phyloP scores from a whole-genome alignment of 92 coral and sea anemone genomes.

The Pocillopora grandis region DNA sequence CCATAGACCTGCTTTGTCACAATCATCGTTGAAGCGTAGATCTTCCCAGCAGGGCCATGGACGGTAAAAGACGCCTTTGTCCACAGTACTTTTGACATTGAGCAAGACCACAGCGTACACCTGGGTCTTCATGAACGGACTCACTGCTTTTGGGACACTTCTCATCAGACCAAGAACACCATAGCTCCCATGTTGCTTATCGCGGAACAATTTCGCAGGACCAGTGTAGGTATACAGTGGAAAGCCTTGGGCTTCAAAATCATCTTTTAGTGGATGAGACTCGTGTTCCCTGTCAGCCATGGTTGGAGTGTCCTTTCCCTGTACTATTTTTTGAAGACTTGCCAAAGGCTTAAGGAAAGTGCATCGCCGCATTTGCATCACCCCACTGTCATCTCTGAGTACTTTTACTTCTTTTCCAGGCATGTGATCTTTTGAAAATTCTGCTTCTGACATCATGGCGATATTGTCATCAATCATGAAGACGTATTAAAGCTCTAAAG shows the following conservation, averaged over 20 bases:
- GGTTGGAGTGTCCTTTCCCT: slow-evolving; percentile 30
- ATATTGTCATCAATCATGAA: slow-evolving; percentile 54
- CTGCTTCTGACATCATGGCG: slow-evolving; percentile 53
- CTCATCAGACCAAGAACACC: slow-evolving; percentile 48
- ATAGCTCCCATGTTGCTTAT: slow-evolving; percentile 34
- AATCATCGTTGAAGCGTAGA: slow-evolving; percentile 63
- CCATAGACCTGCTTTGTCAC: slow-evolving; percentile 57
- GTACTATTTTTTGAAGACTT: slow-evolving; percentile 34
- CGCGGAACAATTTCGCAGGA: slow-evolving; percentile 36
- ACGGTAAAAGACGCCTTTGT: slow-evolving; percentile 45
- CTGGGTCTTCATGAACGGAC: slow-evolving; percentile 43
- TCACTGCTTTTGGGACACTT: slow-evolving; percentile 32
- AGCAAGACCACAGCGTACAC: slow-evolving; percentile 53
- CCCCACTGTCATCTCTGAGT: slow-evolving; percentile 41
- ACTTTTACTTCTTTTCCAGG: background rate
- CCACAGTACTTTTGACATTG: slow-evolving; percentile 51
- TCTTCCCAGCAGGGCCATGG: slow-evolving; percentile 71
- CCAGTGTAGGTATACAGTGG: slow-evolving; percentile 57
- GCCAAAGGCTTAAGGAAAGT: slow-evolving; percentile 41
- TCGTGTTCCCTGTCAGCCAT: background rate
- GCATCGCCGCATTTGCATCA: slow-evolving; percentile 38
- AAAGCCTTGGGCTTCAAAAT: slow-evolving; percentile 11
- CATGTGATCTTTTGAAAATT: background rate
- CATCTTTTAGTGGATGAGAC: slow-evolving; percentile 23
- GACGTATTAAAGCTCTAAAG: slow-evolving; percentile 44